Evolutionary conservation across 2,113 vertebrate species (phyloP).

Genomic region (Pagrus major): DNA sequence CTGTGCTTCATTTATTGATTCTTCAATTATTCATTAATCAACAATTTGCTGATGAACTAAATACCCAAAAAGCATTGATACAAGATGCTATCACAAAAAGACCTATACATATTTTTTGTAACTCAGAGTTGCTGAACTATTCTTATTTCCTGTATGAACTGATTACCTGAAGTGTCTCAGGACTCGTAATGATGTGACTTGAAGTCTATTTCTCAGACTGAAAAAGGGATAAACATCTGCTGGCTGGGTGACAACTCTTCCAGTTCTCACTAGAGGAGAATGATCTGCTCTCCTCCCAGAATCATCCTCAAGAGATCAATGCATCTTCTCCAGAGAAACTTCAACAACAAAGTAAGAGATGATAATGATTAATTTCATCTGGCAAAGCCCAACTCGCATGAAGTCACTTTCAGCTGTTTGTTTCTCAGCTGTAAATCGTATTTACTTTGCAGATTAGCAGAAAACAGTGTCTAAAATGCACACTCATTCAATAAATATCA

Average conservation of each 20-base stretch:
- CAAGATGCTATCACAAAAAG: not conserved
- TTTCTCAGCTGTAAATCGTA: slow-evolving; percentile 23
- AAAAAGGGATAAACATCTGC: not conserved
- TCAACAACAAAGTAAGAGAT: slow-evolving; percentile 21
- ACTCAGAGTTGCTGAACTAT: not conserved
- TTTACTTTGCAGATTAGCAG: slow-evolving; percentile 17
- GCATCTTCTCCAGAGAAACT: slow-evolving; percentile 41
- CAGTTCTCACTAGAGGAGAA: slow-evolving; percentile 26
- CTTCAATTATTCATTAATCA: too few relatives aligned
- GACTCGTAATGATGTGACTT: not conserved
- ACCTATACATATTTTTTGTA: not conserved
- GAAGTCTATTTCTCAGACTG: not conserved
- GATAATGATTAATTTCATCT: slow-evolving; percentile 29
- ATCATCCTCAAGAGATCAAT: slow-evolving; percentile 48
- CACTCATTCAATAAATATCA: not conserved
- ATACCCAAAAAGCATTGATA: not conserved
- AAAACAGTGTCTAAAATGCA: not conserved
- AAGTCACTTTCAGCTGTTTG: slow-evolving; percentile 10
- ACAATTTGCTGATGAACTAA: too few relatives aligned
- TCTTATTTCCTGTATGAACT: not conserved
- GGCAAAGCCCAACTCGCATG: not conserved
- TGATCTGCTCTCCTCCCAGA: slow-evolving; percentile 22
- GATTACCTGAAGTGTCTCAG: not conserved
- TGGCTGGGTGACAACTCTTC: slow-evolving; percentile 1
- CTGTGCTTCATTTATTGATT: too few relatives aligned